Percentiles rank a stretch among this genome's conserved stretches.
Conservation (phyloP, 2,113 vertebrate genomes). For the Spermophilus dauricus region DNA sequence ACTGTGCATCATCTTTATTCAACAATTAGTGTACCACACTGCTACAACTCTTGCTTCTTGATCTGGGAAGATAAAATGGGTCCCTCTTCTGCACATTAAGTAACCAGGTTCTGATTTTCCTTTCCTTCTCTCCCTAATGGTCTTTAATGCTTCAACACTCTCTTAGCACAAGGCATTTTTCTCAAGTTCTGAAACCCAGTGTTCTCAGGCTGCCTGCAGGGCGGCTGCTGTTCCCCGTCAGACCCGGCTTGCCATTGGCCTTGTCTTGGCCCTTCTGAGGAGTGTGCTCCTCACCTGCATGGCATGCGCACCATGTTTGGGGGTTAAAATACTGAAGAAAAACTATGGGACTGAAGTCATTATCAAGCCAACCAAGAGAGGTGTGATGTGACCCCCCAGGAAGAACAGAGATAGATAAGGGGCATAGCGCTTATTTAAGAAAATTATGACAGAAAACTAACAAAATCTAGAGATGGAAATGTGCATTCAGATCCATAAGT, state of each 20-base stretch:
- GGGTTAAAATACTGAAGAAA: not conserved
- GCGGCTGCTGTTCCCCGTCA: not conserved
- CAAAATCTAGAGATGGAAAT: not conserved
- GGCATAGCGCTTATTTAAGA: not conserved
- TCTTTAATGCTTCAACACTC: not conserved
- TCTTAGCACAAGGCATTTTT: not conserved
- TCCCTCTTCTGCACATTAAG: not conserved
- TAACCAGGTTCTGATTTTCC: not conserved
- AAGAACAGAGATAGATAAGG: not conserved
- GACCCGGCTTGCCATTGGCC: not conserved
- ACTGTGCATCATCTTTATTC: not conserved
- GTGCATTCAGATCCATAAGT: not conserved
- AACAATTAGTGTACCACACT: rapidly evolving
- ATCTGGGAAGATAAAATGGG: not conserved
- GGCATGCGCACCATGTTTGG: not conserved
- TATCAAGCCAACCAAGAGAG: not conserved
- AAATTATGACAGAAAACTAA: not conserved
- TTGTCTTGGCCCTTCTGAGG: not conserved
- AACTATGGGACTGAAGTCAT: too few relatives aligned
- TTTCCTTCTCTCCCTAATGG: not conserved
- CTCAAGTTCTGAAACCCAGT: not conserved
- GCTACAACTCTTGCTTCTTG: not conserved
- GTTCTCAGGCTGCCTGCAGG: not conserved
- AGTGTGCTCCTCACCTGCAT: too few relatives aligned
- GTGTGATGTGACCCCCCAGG: not conserved